Evolutionary conservation across 1,140 invertebrate genomes (phyloP), one percentile per base, ranked within the genome.

Genomic region (Bombus impatiens): DNA sequence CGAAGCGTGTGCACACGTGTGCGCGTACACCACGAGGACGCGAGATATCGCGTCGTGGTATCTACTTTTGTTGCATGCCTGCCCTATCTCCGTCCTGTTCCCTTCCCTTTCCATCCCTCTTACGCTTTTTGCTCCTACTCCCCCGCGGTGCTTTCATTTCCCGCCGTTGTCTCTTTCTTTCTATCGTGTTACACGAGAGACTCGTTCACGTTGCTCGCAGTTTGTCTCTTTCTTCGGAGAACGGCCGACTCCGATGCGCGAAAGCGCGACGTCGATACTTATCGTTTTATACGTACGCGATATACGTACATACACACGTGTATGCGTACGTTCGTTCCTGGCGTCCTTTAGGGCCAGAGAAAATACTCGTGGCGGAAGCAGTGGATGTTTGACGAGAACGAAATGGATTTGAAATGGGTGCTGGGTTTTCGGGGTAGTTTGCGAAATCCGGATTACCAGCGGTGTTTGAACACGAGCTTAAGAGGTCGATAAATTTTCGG

Each of bases 51-150:
- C 84, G 78, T 78, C 62, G 71, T 87, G 83, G 78, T 91, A 92
- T 92, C 90, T 40, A 44, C 88, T 91, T 91, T 90, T 90, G 85
- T 90, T 90, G 88, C 91, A 89, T 90, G 91, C 88, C 82, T 82
- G 25, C 75, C 79, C 86, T 91, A 89, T 91, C 88, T 88, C 83
- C 67, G 75, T 88, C 78, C 62, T 59, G 59, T 28, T 87, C 40
- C 32, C 35, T 77, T 37, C 18, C 47, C 57, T 22, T 71, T 18
- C 32, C 42, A 28, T n/a, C n/a, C 18, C 40, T 62, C 67, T 59
- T 65, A n/a, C 28, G 35, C 47, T 57, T 70, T 77, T 70, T 77
- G 6, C 42, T 74, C 12, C 77, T 44, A 59, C 84, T 65, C 53
- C 80, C 71, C 40, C 53, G 53, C 44, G 25, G 18, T 44, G 44